Base-by-base conservation (phyloP, 1,140 invertebrate genomes). In the Drepana arcuata region DNA sequence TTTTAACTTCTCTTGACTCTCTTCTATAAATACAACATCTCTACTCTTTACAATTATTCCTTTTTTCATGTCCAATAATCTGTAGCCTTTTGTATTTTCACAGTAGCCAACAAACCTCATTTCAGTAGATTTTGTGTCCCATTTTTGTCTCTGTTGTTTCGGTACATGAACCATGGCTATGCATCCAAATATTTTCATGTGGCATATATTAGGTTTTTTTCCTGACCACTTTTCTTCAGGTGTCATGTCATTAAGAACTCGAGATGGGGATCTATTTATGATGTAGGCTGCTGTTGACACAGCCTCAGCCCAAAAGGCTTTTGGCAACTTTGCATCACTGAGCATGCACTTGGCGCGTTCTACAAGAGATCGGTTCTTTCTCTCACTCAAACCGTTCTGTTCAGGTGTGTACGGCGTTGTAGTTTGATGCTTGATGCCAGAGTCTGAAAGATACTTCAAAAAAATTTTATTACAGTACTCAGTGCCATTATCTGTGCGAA, bases 161-260 rank as follows among this genome's bases (percentile, higher is more conserved):
- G 69, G 69, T 23, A 79, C 40, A 21, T 70, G 68, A 0, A 60
- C 63, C 48, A 55, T 74, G 13, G 60, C 65, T 34, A 50, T 25
- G 24, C 58, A 73, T 11, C 81, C 81, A 60, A 86, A 85, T 11
- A 67, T 44, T 42, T 51, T 58, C 4, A 84, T 41, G 43, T 84
- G 39, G 10, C 34, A 39, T 2, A 84, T 16, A 25, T 67, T 21
- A 9, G 44, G 45, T 24, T 42, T 60, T 14, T 37, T 16, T n/a
- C 48, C 41, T 37, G 31, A 27, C 66, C 66, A 74, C 21, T 56
- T 21, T 21, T 30, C 27, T 11, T 37, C n/a, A 2, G 35, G 35
- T 30, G 24, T 26, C 2, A 6, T 10, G 24, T 10, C 24, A 26
- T 6, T n/a, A 2, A 26, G n/a, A 10, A 10, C n/a, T 6, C 4